A percentile compares a stretch with the other conserved stretches of the same genome.
Evolutionary conservation across 2,797 vertebrate genomes (phyloP).

Genomic region (Anguilla anguilla): DNA sequence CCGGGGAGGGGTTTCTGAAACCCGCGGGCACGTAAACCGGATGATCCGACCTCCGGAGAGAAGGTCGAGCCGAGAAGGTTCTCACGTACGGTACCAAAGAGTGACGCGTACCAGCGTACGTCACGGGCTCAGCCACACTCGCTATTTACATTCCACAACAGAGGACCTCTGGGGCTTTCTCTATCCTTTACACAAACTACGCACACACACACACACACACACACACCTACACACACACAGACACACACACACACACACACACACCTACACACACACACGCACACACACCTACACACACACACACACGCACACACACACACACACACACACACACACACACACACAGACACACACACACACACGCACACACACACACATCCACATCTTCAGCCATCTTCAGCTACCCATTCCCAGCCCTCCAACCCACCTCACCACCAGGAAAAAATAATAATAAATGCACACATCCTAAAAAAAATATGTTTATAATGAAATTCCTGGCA

Average conservation of each 20-base stretch:
- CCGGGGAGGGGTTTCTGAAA: background rate
- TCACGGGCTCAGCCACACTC: background rate
- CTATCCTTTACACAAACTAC: background rate
- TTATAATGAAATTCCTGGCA: constrained; percentile 24
- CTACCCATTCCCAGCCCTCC: too few relatives aligned
- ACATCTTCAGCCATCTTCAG: background rate
- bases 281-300: too few relatives aligned
- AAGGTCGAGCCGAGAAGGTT: background rate
- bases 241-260: background rate
- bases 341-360: too few relatives aligned
- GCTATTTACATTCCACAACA: constrained; percentile 4
- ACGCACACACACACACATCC: background rate
- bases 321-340: too few relatives aligned
- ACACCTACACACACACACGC: background rate
- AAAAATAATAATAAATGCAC: constrained; percentile 7
- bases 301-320: too few relatives aligned
- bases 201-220: too few relatives aligned
- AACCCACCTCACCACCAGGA: background rate
- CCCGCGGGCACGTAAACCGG: background rate
- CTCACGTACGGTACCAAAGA: background rate
- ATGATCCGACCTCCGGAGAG: background rate
- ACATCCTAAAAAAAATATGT: background rate
- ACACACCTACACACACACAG: too few relatives aligned
- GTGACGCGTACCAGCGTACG: background rate
- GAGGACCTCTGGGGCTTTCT: background rate